Base-by-base conservation (phyloP, 2,888 invertebrate species). In the Oscheius sp. region DNA sequence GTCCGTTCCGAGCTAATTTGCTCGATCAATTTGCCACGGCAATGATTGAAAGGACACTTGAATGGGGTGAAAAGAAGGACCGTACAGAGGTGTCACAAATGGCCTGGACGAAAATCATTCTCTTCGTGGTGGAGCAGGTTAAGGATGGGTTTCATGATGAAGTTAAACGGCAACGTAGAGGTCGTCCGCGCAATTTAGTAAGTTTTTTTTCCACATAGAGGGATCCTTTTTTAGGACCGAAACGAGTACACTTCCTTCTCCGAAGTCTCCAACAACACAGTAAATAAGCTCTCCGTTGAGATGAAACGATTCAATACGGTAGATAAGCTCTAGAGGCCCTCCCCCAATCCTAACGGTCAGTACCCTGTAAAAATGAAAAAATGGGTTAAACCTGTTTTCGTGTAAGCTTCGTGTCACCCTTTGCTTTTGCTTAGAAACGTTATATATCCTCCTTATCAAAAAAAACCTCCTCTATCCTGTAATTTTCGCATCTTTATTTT, bases 101-200 rank as follows among this genome's bases (percentile, higher is more conserved):
- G 51, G 79, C 75, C 8, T 79, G 79, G 79, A 79, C 79, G 26
- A 77, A 79, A 51, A 79, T 79, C 28, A 77, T 79, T 8, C 51
- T 79, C 4, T 79, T 79, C 50, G 72, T 79, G n/a, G 66, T 74
- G 2, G 79, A 77, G 36, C 75, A 75, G 17, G 44, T 77, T 9
- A 77, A 77, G 51, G 77, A 79, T 64, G 79, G 79, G 1, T 79
- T 71, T 32, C 73, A 74, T 24, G 77, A 79, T 9, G 75, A 77
- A 30, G 69, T 70, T 28, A 75, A 75, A 66, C 47, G 74, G 9
- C 59, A 64, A n/a, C 51, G 77, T 38, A 32, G 77, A n/a, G 54
- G 50, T 51, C 59, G 68, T 30, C 62, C 72, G 5, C 57, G 67
- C 24, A 54, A 67, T 33, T 56, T 70, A 36, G 70, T 67, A 50